phyloP scores from a whole-genome alignment of 2,113 vertebrate genomes.

The Gobiocypris rarus region DNA sequence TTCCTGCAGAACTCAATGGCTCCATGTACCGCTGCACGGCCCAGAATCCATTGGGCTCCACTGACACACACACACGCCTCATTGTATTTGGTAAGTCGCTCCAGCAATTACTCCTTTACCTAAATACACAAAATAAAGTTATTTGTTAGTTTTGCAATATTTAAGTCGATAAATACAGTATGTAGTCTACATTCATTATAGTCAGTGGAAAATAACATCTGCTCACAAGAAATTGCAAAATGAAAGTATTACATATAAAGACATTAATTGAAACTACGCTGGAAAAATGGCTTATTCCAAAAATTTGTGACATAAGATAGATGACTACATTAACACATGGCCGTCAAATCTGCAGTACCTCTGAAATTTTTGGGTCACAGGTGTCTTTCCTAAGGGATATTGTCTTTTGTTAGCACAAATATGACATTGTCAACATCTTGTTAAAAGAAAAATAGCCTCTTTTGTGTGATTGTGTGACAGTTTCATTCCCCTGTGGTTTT shows the following conservation, averaged over 20 bases:
- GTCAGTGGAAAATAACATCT: neutral
- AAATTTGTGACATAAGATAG: neutral
- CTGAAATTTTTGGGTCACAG: neutral
- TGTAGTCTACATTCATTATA: too few relatives aligned
- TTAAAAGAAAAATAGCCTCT: slow-evolving; percentile 25
- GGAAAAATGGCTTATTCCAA: neutral
- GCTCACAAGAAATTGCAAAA: neutral
- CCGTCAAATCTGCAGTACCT: neutral
- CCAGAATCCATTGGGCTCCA: slow-evolving; percentile 96
- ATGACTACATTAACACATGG: neutral
- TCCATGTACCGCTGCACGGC: slow-evolving; percentile 98
- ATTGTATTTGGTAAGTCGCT: slow-evolving; percentile 89
- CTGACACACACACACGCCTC: slow-evolving; percentile 96
- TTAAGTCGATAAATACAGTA: neutral
- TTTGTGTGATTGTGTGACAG: slow-evolving; percentile 4
- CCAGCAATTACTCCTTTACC: neutral
- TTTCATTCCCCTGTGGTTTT: slow-evolving; percentile 12
- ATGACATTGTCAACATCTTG: slow-evolving; percentile 14
- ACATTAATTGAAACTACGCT: neutral
- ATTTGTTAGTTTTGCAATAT: neutral
- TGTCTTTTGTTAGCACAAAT: neutral
- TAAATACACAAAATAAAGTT: neutral
- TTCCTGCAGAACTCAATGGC: slow-evolving; percentile 93
- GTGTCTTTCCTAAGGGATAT: neutral
- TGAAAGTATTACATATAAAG: neutral